Evolutionary conservation across 2,888 invertebrate genomes (phyloP), one percentile per base, ranked within the genome.

Genomic region (Bedellia somnulentella): DNA sequence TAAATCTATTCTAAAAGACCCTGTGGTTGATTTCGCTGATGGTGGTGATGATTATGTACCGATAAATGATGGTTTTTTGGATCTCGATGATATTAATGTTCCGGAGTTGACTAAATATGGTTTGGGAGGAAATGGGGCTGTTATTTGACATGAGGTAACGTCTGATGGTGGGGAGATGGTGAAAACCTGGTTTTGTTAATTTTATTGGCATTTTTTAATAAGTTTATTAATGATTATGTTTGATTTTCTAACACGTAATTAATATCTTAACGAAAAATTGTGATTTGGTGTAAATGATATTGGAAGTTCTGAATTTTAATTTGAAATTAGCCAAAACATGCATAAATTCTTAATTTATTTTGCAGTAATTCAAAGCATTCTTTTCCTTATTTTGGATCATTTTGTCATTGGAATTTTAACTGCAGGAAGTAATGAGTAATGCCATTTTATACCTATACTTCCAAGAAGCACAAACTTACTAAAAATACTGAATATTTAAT

Each of bases 101-200:
- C 63, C 68, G 0, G 71, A 73, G 34, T 33, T 68, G 41, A 49
- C 57, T 0, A 70, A 66, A 36, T 68, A 58, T 29, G 67, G 67
- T 5, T 43, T 64, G 1, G 43, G 50, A 1, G 52, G 47, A 1
- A 39, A 49, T 5, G 59, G 59, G 1, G 43, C 32, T 12, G 30
- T 52, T 25, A 73, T 73, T 40, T 73, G 76, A 73, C 75, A 76
- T 37, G 63, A 71, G 49, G 49, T 57, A 0, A 39, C 37, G 12
- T 46, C 47, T 30, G 58, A 49, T 15, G 63, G 63, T 2, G 41
- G 49, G 25, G 63, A 60, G 38, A 63, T 73, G 15, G 76, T 77
- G 31, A 77, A 77, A 36, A 77, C 77, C 11, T 77, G 77, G 77
- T 77, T 77, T 37, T 77, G 76, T 44, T 77, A 50, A 40, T 13